Evolutionary conservation across 2,888 invertebrate genomes (phyloP).

Genomic region (Mythimna ferrago): DNA sequence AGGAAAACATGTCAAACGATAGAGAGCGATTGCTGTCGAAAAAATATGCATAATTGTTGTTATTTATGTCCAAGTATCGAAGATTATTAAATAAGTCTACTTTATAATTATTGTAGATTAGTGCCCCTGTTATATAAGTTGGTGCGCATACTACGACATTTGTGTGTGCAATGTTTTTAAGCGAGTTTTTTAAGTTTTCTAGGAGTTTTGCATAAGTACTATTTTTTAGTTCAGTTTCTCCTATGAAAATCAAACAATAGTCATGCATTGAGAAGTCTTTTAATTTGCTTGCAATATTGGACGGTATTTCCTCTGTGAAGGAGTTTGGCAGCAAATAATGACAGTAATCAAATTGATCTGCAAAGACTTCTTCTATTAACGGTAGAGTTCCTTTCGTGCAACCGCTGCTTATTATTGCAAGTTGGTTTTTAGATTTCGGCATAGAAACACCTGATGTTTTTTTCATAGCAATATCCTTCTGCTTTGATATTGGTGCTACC

Average conservation of each 20-base stretch:
- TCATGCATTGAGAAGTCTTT: constrained; percentile 9
- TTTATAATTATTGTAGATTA: too few species aligned
- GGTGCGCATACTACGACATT: too few species aligned
- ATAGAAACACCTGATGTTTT: too few species aligned
- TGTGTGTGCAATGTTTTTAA: not conserved
- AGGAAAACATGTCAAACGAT: not conserved
- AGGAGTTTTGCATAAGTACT: not conserved
- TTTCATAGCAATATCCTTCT: too few species aligned
- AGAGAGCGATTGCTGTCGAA: constrained; percentile 4
- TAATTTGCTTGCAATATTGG: constrained; percentile 7
- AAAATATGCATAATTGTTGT: not conserved
- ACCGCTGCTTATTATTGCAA: not conserved
- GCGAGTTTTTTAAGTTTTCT: not conserved
- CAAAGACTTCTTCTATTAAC: too few species aligned
- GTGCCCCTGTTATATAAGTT: too few species aligned
- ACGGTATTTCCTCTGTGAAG: not conserved
- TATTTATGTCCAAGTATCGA: too few species aligned
- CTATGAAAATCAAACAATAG: constrained; percentile 11
- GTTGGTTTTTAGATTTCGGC: not conserved
- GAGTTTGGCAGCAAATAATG: not conserved
- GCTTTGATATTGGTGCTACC: too few species aligned
- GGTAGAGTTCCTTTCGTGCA: too few species aligned
- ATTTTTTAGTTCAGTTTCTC: constrained; percentile 1
- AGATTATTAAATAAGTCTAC: too few species aligned
- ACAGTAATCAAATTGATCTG: constrained; percentile 8